Conservation (phyloP, 2,797 vertebrate species). For the Rhabdomys pumilio region DNA sequence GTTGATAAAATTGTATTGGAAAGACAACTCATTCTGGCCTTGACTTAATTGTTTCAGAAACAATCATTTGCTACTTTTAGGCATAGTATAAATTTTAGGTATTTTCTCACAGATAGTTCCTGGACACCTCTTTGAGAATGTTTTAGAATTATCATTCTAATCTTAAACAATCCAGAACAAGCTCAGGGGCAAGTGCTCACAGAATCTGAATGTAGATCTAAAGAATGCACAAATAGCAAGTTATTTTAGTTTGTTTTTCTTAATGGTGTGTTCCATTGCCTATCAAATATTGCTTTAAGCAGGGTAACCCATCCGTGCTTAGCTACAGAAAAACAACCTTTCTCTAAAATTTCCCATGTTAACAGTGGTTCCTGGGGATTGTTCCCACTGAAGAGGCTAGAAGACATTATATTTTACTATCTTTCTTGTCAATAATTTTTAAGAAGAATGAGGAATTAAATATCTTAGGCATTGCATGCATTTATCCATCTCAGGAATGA, state of each 20-base stretch:
- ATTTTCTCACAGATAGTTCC: slow-evolving; percentile 16
- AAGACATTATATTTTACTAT: slow-evolving; percentile 83
- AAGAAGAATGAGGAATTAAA: slow-evolving; percentile 72
- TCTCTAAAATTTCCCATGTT: slow-evolving; percentile 73
- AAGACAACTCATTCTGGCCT: background rate
- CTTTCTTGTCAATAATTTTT: slow-evolving; percentile 82
- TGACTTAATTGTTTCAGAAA: slow-evolving; percentile 32
- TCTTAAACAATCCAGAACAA: background rate
- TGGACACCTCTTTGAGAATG: background rate
- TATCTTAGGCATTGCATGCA: slow-evolving; percentile 64
- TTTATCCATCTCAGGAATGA: slow-evolving; percentile 71
- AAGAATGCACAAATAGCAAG: background rate
- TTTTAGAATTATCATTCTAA: slow-evolving; percentile 53
- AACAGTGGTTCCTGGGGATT: slow-evolving; percentile 75
- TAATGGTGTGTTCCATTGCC: background rate
- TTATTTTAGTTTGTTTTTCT: background rate
- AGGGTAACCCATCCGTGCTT: background rate
- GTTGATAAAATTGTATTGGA: slow-evolving; percentile 23
- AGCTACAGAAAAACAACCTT: background rate
- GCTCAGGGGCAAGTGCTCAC: background rate
- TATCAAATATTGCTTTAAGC: slow-evolving; percentile 37
- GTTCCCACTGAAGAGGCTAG: slow-evolving; percentile 75
- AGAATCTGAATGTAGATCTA: slow-evolving; percentile 10
- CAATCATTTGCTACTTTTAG: background rate
- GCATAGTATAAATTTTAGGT: background rate